Conservation (phyloP, 1,140 invertebrate species). For the Diorhabda elongata region DNA sequence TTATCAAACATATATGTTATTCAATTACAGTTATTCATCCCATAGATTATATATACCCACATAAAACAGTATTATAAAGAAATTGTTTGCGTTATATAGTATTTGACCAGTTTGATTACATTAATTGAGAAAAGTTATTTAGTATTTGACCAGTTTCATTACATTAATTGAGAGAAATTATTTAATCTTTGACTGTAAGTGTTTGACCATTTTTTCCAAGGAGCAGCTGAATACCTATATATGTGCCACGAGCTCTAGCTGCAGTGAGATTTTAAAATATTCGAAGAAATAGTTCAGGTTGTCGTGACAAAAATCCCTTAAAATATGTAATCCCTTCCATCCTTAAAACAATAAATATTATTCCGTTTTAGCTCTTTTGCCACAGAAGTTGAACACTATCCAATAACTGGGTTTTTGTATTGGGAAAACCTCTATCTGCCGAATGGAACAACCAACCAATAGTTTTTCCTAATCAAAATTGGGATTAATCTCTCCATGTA, state of each 20-base stretch:
- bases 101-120: no score
- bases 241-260: slow-evolving; percentile 3
- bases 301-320: slow-evolving; percentile 14
- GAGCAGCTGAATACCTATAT: background rate
- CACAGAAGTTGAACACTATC: slow-evolving; percentile 17
- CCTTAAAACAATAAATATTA: slow-evolving; percentile 13
- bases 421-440: slow-evolving; percentile 12
- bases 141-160: no score
- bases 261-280: slow-evolving; percentile 13
- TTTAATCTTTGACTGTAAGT: no score
- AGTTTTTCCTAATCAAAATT: slow-evolving; percentile 8
- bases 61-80: no score
- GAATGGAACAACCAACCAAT: slow-evolving; percentile 1
- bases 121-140: no score
- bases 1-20: no score
- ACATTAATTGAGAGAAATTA: no score
- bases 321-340: slow-evolving; percentile 7
- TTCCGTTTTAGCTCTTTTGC: slow-evolving; percentile 13
- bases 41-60: no score
- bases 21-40: no score
- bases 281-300: slow-evolving; percentile 2
- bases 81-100: no score
- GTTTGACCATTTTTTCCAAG: no score
- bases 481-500: background rate
- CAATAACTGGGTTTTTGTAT: slow-evolving; percentile 14